Conservation (phyloP, 2,888 invertebrate genomes). For the Hetaerina titia region DNA sequence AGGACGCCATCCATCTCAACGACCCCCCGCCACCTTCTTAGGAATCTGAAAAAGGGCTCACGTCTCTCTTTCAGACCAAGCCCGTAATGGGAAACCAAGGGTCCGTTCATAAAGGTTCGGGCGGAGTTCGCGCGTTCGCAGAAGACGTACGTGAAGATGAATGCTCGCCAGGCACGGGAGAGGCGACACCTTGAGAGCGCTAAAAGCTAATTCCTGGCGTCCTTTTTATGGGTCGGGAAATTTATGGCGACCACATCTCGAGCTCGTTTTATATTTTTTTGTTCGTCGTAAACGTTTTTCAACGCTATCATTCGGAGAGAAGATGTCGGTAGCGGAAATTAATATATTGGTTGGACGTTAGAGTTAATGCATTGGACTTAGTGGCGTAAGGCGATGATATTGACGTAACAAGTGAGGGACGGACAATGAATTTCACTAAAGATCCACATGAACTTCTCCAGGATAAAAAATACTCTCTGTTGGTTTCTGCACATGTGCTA, state of each 20-base stretch:
- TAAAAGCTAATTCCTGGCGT: not conserved
- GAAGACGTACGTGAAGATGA: not conserved
- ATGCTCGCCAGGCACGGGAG: not conserved
- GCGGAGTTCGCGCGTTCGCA: not conserved
- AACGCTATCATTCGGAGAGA: not conserved
- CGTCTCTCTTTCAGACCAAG: not conserved
- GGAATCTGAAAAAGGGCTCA: not conserved
- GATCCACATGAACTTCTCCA: too few relatives aligned
- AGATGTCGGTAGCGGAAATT: slow-evolving; percentile 14
- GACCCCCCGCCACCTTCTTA: not conserved
- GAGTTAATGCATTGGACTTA: not conserved
- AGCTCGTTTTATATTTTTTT: not conserved
- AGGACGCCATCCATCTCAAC: not conserved
- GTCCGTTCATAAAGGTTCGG: not conserved
- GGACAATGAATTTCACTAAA: not conserved
- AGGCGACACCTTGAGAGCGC: slow-evolving; percentile 9
- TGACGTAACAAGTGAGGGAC: not conserved
- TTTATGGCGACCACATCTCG: not conserved
- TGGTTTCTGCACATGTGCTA: too few relatives aligned
- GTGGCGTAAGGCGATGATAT: not conserved
- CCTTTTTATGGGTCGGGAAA: not conserved
- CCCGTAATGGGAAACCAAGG: not conserved
- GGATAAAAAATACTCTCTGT: too few relatives aligned
- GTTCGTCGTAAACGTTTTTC: slow-evolving; percentile 13
- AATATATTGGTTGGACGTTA: not conserved